Conservation (phyloP, 2,797 vertebrate species). For the Acipenser transmontanus region DNA sequence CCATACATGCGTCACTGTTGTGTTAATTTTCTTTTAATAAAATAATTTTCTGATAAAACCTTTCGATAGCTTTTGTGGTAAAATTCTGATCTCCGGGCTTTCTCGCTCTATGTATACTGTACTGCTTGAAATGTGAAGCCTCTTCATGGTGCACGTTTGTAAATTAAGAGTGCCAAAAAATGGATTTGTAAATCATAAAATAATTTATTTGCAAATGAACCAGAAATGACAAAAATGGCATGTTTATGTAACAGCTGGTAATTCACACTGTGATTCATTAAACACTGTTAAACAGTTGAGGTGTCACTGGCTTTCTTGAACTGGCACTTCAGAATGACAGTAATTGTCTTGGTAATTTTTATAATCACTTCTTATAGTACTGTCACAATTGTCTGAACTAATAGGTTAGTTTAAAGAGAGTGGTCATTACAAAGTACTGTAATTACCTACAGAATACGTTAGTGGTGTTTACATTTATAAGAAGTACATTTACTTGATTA, state of each 20-base stretch:
- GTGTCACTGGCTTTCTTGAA: not conserved
- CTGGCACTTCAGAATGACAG: not conserved
- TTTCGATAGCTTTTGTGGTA: no score
- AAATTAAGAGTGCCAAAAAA: not conserved
- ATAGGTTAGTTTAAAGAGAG: not conserved
- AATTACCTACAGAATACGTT: no score
- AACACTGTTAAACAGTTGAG: not conserved
- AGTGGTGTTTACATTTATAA: no score
- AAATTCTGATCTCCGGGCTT: no score
- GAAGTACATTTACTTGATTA: no score
- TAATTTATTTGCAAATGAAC: not conserved
- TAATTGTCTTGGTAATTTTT: not conserved
- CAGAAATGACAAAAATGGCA: not conserved
- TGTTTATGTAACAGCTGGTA: conserved; percentile 1
- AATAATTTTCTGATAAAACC: no score
- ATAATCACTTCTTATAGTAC: not conserved
- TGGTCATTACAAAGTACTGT: not conserved
- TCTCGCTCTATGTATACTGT: no score
- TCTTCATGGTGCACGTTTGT: not conserved
- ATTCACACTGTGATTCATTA: not conserved
- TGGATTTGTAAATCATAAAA: not conserved
- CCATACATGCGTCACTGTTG: no score
- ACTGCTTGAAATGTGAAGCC: no score
- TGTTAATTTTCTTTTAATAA: no score
- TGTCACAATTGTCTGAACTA: not conserved